Evolutionary conservation across 2,797 vertebrate genomes (phyloP).

Genomic region (Lagodon rhomboides): DNA sequence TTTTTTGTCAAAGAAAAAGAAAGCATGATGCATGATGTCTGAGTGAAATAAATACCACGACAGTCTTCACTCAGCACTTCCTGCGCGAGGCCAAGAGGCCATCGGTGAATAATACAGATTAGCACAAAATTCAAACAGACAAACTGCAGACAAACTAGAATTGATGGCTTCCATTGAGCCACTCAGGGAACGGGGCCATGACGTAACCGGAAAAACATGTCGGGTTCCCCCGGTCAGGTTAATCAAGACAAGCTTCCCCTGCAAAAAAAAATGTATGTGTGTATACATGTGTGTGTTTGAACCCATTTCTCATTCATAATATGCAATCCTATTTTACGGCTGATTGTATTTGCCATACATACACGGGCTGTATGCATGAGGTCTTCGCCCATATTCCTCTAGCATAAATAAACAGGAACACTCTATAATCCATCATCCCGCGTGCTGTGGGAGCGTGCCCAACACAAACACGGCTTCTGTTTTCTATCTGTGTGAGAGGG

Average conservation of each 20-base stretch:
- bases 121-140: conserved; percentile 75
- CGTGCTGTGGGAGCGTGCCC: conserved; percentile 76
- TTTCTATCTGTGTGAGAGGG: conserved; percentile 81
- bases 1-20: conserved; percentile 28
- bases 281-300: conserved; percentile 55
- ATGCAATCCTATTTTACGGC: conserved; percentile 79
- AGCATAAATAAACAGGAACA: conserved; percentile 87
- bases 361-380: conserved; percentile 68
- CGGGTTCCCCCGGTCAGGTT: conserved; percentile 75
- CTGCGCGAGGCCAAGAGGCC: conserved; percentile 49
- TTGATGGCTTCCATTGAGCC: conserved; percentile 82
- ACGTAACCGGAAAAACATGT: conserved; percentile 82
- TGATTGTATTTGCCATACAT: conserved; percentile 78
- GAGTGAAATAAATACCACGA: conserved; percentile 34
- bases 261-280: conserved; percentile 46
- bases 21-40: conserved; percentile 49
- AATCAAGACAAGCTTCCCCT: conserved; percentile 83
- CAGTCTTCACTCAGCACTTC: conserved; percentile 70
- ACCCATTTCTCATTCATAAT: conserved; percentile 83
- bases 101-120: conserved; percentile 73
- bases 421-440: conserved; percentile 86
- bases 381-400: conserved; percentile 73
- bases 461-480: conserved; percentile 87
- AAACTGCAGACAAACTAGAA: conserved; percentile 81
- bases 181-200: conserved; percentile 73